Evolutionary conservation across 2,888 invertebrate genomes (phyloP).

Genomic region (Drosophila vallismaia): DNA sequence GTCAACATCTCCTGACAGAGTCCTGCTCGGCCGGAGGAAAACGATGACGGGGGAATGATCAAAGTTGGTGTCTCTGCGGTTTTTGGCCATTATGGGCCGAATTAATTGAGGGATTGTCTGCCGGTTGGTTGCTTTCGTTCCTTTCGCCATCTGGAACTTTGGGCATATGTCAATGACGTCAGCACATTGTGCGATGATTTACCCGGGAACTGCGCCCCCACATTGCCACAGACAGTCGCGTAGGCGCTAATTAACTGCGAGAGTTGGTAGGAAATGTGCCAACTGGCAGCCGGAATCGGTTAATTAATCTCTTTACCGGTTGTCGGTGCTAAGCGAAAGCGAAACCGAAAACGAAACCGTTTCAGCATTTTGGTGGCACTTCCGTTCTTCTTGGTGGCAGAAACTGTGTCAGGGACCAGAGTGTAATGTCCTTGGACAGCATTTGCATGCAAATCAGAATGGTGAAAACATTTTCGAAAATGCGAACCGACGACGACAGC

Average conservation of each 20-base stretch:
- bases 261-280: slow-evolving; percentile 69
- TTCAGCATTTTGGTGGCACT: slow-evolving; percentile 54
- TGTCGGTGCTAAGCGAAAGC: slow-evolving; percentile 7
- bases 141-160: slow-evolving; percentile 5
- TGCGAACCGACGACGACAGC: too few relatives aligned
- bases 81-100: slow-evolving; percentile 36
- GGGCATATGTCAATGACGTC: slow-evolving; percentile 54
- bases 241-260: slow-evolving; percentile 65
- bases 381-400: slow-evolving; percentile 39
- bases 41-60: slow-evolving; percentile 50
- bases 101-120: slow-evolving; percentile 65
- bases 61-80: slow-evolving; percentile 28
- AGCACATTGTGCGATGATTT: slow-evolving; percentile 41
- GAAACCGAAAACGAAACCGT: slow-evolving; percentile 21
- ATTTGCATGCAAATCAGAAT: slow-evolving; percentile 48
- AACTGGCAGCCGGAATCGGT: slow-evolving; percentile 71
- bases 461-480: slow-evolving; percentile 32
- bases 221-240: slow-evolving; percentile 1
- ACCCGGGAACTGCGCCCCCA: slow-evolving; percentile 17
- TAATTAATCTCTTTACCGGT: slow-evolving; percentile 78
- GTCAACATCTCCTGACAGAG: slow-evolving; percentile 34
- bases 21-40: slow-evolving; percentile 1
- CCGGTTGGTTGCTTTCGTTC: slow-evolving; percentile 5
- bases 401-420: slow-evolving; percentile 65
- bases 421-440: slow-evolving; percentile 56